Conservation (phyloP, 2,797 vertebrate species). For the Lagorchestes hirsutus region DNA sequence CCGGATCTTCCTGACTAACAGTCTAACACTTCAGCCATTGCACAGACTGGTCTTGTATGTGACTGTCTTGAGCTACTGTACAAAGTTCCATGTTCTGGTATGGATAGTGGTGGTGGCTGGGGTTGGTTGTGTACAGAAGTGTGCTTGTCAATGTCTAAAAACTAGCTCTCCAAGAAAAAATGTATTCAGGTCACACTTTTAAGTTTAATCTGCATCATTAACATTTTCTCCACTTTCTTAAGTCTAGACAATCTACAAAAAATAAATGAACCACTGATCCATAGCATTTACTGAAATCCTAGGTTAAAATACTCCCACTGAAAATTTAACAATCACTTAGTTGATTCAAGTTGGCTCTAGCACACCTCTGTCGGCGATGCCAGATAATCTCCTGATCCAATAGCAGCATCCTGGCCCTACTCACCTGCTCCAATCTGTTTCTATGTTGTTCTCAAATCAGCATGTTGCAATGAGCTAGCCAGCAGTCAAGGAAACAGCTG, state of each 20-base stretch:
- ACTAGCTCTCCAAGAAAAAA: background rate
- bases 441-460: background rate
- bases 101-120: background rate
- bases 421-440: background rate
- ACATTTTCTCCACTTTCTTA: background rate
- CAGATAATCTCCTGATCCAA: background rate
- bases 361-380: background rate
- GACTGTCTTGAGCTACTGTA: background rate
- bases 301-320: background rate
- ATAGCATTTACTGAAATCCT: background rate
- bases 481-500: background rate
- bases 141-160: background rate
- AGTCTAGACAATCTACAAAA: background rate
- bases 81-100: background rate
- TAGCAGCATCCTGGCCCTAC: background rate
- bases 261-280: background rate
- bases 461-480: conserved; percentile 26
- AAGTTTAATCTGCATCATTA: background rate
- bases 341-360: background rate
- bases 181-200: background rate
- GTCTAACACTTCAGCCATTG: background rate
- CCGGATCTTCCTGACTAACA: background rate
- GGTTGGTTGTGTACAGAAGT: background rate
- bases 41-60: background rate
- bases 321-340: background rate